Conservation (phyloP, 1,140 invertebrate species). For the Tetraneura akinire region DNA sequence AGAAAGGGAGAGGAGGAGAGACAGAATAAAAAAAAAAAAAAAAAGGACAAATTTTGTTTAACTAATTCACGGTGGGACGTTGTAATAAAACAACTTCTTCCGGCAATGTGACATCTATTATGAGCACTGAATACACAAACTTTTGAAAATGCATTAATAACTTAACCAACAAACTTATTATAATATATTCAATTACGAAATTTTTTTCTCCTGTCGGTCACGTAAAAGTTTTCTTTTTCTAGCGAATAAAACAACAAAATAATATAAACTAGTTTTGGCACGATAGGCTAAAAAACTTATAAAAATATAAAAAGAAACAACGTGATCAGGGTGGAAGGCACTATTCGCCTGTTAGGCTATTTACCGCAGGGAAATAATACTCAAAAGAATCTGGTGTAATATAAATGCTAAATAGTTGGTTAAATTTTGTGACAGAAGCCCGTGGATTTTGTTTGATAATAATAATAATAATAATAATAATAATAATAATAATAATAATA, state of each 20-base stretch:
- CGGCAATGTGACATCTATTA: slow-evolving; percentile 47
- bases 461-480: neutral
- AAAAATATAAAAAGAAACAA: neutral
- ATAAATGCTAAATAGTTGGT: slow-evolving; percentile 40
- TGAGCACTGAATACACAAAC: slow-evolving; percentile 41
- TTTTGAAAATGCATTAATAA: slow-evolving; percentile 42
- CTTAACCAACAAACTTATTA: slow-evolving; percentile 45
- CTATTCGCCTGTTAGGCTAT: slow-evolving; percentile 2
- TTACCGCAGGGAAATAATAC: slow-evolving; percentile 19
- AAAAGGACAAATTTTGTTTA: slow-evolving; percentile 35
- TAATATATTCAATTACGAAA: slow-evolving; percentile 50
- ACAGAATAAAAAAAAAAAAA: too few species aligned
- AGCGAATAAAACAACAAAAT: slow-evolving; percentile 31
- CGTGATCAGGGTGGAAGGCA: neutral
- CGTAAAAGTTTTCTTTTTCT: slow-evolving; percentile 30
- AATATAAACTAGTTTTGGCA: slow-evolving; percentile 36
- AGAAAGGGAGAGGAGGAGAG: too few species aligned
- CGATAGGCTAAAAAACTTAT: slow-evolving; percentile 17
- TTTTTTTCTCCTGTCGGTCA: slow-evolving; percentile 30
- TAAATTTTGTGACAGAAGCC: slow-evolving; percentile 1
- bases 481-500: neutral
- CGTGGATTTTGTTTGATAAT: neutral
- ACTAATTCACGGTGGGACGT: slow-evolving; percentile 33
- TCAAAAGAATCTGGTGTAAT: slow-evolving; percentile 23
- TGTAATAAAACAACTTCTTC: slow-evolving; percentile 46